A percentile compares a stretch with the other conserved stretches of the same genome.
Conservation (phyloP, 2,888 invertebrate genomes). For the Oxytorus armatus region DNA sequence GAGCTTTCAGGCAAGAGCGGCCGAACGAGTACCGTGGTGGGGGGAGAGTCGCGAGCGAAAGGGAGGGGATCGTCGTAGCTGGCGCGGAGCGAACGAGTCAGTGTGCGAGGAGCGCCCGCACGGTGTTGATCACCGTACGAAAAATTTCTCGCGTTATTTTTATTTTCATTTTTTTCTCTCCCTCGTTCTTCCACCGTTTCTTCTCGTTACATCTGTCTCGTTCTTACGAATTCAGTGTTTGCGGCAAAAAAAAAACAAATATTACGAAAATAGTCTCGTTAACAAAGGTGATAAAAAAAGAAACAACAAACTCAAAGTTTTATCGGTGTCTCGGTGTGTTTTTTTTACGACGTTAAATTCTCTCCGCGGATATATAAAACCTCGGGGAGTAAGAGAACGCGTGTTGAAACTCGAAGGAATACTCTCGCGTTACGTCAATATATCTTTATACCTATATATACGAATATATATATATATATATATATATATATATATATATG, state of each 20-base stretch:
- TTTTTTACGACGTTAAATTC: constrained; percentile 10
- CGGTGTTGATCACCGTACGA: constrained; percentile 73
- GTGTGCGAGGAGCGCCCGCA: constrained; percentile 79
- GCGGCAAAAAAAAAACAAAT: too few species aligned
- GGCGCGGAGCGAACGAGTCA: constrained; percentile 73
- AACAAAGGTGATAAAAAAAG: too few species aligned
- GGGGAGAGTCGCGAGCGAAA: constrained; percentile 51
- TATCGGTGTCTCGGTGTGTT: neutral
- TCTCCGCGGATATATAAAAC: too few species aligned
- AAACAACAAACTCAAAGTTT: constrained; percentile 12
- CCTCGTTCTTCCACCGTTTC: neutral
- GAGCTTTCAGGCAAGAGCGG: too few species aligned
- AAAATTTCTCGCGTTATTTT: constrained; percentile 46
- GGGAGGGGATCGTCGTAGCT: constrained; percentile 67
- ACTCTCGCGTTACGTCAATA: constrained; percentile 1
- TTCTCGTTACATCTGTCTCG: neutral
- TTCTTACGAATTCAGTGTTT: too few species aligned
- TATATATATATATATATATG: constrained; percentile 15
- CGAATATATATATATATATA: constrained; percentile 29
- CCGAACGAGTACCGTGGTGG: too few species aligned
- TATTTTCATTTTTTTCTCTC: constrained; percentile 10
- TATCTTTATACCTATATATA: constrained; percentile 7
- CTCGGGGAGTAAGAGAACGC: constrained; percentile 33
- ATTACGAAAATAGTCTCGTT: too few species aligned
- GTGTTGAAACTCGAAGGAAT: constrained; percentile 33